Base-by-base conservation (phyloP, 2,797 vertebrate species). In the Pogoniulus pusillus region DNA sequence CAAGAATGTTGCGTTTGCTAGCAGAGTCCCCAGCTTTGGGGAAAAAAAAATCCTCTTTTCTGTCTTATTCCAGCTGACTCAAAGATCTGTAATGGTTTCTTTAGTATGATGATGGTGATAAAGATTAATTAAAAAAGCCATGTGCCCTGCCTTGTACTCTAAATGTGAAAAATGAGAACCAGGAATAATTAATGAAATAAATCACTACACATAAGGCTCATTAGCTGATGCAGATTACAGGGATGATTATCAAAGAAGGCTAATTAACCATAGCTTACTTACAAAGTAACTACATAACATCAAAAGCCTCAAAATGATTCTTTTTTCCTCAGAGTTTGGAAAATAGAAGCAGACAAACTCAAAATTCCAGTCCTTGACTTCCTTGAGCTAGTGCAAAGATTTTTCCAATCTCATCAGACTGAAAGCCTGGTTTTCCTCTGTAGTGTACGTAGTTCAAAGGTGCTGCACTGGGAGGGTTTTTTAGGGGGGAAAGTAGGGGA, bases 121-220 rank as follows among this genome's bases (percentile, higher is more conserved):
- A 93, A 90, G 70, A 78, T 17, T 91, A 94, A 94, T 91, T 83
- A 15, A 77, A 89, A 80, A 79, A 17, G n/a, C n/a, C 53, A 30
- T 49, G 86, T 87, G 65, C 55, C 18, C 3, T 80, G 64, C 58
- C 53, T 39, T 54, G 2, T 41, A 15, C 53, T 85, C 66, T 89
- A 37, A 66, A 15, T 78, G 73, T 85, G 73, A 91, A 87, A 90
- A 89, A 90, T 74, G 85, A 91, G 89, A 89, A 47, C 18, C 45
- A 60, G 55, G 47, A 94, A 78, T 96, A 94, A 92, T 94, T 91
- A 93, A 90, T 66, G n/a, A 87, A 91, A 70, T 83, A 83, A 90
- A 92, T 94, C 43, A 63, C 34, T 93, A 37, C 2, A 17, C 58
- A 18, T 34, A 16, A 53, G 34, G 53, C 54, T 94, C 94, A 93